Percentiles rank a stretch among this genome's conserved stretches.
phyloP scores from a whole-genome alignment of 2,797 vertebrate genomes.

The Avahi laniger region DNA sequence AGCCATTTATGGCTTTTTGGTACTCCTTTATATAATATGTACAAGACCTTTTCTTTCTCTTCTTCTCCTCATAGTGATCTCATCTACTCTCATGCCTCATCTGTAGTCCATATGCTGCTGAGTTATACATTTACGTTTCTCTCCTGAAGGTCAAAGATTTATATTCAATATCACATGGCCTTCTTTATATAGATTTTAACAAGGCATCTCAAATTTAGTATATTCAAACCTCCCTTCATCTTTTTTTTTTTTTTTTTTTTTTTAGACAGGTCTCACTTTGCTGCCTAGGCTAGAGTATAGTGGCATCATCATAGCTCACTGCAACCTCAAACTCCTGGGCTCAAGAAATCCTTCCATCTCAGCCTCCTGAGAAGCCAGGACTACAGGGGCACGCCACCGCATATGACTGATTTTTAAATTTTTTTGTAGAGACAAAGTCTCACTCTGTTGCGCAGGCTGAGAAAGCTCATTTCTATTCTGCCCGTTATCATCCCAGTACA shows the following conservation, averaged over 20 bases:
- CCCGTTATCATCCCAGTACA: neutral
- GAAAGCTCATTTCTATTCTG: neutral
- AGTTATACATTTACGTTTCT: neutral
- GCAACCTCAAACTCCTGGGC: neutral
- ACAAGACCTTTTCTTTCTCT: too few relatives aligned
- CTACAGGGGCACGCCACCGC: too few relatives aligned
- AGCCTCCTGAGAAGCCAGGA: neutral
- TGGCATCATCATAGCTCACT: neutral
- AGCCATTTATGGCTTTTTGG: neutral
- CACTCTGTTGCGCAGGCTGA: neutral
- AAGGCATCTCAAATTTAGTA: neutral
- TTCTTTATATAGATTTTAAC: neutral
- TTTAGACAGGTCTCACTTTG: neutral
- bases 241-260: neutral
- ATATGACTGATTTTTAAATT: neutral
- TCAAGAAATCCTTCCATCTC: neutral
- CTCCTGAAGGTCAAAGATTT: neutral
- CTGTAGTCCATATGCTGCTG: neutral
- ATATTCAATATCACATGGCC: neutral
- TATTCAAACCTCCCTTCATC: neutral
- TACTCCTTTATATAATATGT: neutral
- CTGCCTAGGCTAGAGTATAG: neutral
- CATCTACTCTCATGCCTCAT: rapidly evolving
- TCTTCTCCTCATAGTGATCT: neutral
- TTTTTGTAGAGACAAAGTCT: neutral